Percentiles rank a stretch among this genome's conserved stretches.
Evolutionary conservation across 2,888 invertebrate genomes (phyloP).

Genomic region (Parnassius glacialis): DNA sequence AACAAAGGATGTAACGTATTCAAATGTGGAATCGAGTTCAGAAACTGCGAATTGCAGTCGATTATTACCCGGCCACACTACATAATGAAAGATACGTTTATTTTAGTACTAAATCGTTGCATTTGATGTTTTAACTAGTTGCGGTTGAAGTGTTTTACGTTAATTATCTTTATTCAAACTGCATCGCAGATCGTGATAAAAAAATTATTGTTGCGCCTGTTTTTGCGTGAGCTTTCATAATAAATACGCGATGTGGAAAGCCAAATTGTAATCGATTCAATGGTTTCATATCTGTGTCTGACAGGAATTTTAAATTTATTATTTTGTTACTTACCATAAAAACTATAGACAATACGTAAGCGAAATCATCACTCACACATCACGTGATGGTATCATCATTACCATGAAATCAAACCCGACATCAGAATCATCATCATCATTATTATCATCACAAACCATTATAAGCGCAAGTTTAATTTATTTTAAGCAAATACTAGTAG

Average conservation of each 20-base stretch:
- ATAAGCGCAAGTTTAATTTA: too few species aligned
- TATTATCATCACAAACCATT: too few species aligned
- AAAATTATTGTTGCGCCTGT: neutral
- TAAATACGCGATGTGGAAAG: neutral
- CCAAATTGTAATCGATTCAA: neutral
- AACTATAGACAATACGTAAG: too few species aligned
- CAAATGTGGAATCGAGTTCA: slow-evolving; percentile 8
- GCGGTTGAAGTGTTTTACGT: slow-evolving; percentile 1
- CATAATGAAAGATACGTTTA: slow-evolving; percentile 7
- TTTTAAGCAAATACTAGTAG: too few species aligned
- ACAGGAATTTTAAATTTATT: neutral
- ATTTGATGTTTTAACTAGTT: slow-evolving; percentile 2
- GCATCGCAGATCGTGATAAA: too few species aligned
- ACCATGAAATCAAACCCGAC: too few species aligned
- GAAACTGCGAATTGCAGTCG: neutral
- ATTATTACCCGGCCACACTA: neutral
- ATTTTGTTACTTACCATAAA: too few species aligned
- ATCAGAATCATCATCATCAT: too few species aligned
- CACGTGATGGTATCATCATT: too few species aligned
- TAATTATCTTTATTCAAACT: slow-evolving; percentile 7
- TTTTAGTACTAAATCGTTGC: slow-evolving; percentile 4
- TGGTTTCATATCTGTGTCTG: neutral
- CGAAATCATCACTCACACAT: too few species aligned
- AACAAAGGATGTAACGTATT: neutral
- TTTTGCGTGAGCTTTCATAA: neutral